Percentiles rank a stretch among this genome's conserved stretches.
phyloP scores from a whole-genome alignment of 1,140 invertebrate species.

The Pseudobourletiella spinata region DNA sequence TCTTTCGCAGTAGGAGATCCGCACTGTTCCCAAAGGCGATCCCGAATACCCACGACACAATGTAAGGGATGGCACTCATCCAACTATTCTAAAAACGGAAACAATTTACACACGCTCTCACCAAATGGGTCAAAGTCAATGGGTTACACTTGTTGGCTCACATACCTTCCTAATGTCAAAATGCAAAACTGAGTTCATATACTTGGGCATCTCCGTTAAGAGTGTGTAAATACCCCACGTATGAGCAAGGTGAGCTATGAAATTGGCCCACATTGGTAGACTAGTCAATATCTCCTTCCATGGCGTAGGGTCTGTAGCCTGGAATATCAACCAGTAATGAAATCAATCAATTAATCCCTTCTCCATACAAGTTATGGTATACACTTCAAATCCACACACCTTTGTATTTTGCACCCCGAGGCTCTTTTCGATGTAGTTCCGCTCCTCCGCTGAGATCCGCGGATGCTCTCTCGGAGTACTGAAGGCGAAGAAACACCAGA shows the following conservation, averaged over 20 bases:
- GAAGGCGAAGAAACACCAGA: slow-evolving; percentile 63
- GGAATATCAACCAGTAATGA: no score
- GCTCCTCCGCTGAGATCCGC: slow-evolving; percentile 67
- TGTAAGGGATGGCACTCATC: slow-evolving; percentile 58
- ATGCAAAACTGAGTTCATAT: slow-evolving; percentile 50
- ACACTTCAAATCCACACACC: no score
- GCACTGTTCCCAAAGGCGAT: slow-evolving; percentile 55
- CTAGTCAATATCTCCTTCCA: slow-evolving; percentile 20
- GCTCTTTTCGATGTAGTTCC: slow-evolving; percentile 61
- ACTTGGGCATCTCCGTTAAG: slow-evolving; percentile 51
- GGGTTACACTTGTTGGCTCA: no score
- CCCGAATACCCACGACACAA: slow-evolving; percentile 65
- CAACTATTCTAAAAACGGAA: slow-evolving; percentile 59
- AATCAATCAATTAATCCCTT: no score
- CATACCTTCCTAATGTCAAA: slow-evolving; percentile 65
- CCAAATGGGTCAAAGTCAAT: no score
- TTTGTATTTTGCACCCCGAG: no score
- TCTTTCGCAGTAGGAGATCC: slow-evolving; percentile 51
- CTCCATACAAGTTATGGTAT: no score
- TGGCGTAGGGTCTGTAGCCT: slow-evolving; percentile 16
- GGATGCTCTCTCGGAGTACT: slow-evolving; percentile 79
- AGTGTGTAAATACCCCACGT: slow-evolving; percentile 62
- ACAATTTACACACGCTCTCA: no score
- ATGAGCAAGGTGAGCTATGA: slow-evolving; percentile 65
- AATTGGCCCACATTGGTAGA: slow-evolving; percentile 15